These are phyloP conservation scores for Athene noctua DNA, from an alignment of 2,113 vertebrate genomes.

Conservation along the genomic window DNA sequence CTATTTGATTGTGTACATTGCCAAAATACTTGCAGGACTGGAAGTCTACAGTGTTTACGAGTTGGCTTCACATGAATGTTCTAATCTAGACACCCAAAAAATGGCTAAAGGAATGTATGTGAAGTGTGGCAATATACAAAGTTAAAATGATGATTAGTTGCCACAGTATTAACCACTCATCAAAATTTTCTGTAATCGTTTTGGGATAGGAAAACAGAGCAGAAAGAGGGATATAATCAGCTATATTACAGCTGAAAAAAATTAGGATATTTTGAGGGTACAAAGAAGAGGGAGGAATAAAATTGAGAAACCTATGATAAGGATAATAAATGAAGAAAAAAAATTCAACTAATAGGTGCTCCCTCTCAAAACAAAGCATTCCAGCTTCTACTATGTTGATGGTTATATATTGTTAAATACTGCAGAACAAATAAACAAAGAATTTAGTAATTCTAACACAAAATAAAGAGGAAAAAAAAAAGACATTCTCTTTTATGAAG, in stretches of 20 bases:
- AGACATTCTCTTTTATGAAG: fast-evolving
- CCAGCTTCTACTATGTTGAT: neutral
- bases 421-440: neutral
- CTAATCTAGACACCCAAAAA: neutral
- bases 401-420: neutral
- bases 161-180: neutral
- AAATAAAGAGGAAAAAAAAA: neutral
- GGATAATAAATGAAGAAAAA: neutral
- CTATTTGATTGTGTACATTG: neutral
- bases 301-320: neutral
- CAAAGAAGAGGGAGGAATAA: neutral
- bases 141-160: neutral
- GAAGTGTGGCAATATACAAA: neutral
- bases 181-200: neutral
- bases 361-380: neutral
- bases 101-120: neutral
- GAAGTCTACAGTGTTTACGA: neutral
- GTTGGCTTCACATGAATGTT: neutral
- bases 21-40: neutral
- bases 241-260: neutral
- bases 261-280: neutral
- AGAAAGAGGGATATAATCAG: neutral
- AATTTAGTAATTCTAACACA: neutral
- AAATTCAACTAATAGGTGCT: neutral
- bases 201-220: neutral